These are phyloP conservation scores for Carcina quercana DNA, from an alignment of 2,888 invertebrate species.

Conservation along the genomic window DNA sequence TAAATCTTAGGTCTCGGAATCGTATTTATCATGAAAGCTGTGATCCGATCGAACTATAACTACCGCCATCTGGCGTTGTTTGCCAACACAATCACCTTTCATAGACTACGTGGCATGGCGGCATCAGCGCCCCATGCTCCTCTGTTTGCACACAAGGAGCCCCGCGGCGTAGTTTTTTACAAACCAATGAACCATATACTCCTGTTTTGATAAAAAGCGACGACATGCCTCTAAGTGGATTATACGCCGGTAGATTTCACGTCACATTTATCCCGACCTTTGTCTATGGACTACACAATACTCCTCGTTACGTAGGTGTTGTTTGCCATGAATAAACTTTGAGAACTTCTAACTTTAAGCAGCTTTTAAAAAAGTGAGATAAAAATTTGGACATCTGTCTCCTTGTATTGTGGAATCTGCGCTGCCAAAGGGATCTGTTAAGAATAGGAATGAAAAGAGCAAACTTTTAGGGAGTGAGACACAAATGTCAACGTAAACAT, in stretches of 20 bases:
- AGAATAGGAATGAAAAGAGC: conserved; percentile 39
- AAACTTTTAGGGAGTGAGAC: conserved; percentile 20
- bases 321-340: conserved; percentile 48
- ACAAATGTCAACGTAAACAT: not conserved
- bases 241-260: conserved; percentile 62
- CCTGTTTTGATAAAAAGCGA: conserved; percentile 58
- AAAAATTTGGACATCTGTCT: conserved; percentile 58
- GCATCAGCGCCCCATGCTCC: conserved; percentile 27
- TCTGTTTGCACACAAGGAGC: conserved; percentile 55
- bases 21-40: too few species aligned
- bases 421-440: conserved; percentile 29
- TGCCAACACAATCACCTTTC: conserved; percentile 7
- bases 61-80: conserved; percentile 45
- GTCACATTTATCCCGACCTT: conserved; percentile 60
- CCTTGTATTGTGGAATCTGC: conserved; percentile 40
- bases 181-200: conserved; percentile 57
- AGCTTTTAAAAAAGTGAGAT: conserved; percentile 40
- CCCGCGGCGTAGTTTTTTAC: conserved; percentile 65
- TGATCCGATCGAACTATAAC: too few species aligned
- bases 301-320: conserved; percentile 64
- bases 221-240: conserved; percentile 71
- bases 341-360: conserved; percentile 40
- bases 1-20: too few species aligned
- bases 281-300: conserved; percentile 50
- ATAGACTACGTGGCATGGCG: too few species aligned